Base-by-base conservation (phyloP, 1,140 invertebrate genomes). In the Andrena cerasifolii region DNA sequence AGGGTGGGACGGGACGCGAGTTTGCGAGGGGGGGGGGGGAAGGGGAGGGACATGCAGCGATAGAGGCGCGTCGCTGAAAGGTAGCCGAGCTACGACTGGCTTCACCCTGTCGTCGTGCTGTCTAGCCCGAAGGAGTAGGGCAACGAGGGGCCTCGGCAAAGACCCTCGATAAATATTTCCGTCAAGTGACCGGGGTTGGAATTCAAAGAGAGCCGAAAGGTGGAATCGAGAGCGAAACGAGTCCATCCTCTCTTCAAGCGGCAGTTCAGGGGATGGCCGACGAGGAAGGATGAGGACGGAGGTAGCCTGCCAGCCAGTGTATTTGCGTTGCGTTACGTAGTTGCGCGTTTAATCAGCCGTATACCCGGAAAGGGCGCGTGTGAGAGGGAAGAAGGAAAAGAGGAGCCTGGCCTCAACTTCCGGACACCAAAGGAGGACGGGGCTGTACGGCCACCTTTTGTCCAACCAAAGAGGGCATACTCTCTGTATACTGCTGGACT, bases 111-210 rank as follows among this genome's bases (percentile, higher is more conserved):
- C 80, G 74, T 85, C 80, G 70, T 82, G 43, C 84, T 85, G 73
- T 83, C 84, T 83, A 78, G 68, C 75, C 59, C 61, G 81, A 73
- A 86, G 81, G 76, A 84, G 83, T 82, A 79, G 75, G 70, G 82
- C 79, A 78, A 63, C 82, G 65, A 82, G 47, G 33, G 59, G 63
- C 56, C 75, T 53, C 71, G 67, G 59, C 62, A 81, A 81, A 88
- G 83, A 89, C 88, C 89, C 90, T 92, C 90, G 89, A 92, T 92
- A 92, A 92, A 92, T 92, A 92, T 92, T 92, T 91, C 90, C 88
- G 88, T 91, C 88, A 90, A 92, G 89, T 92, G 91, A 91, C 89
- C 90, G 87, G 83, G 83, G 79, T 87, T 85, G 82, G 82, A 87
- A 89, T 90, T 91, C 89, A 91, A 91, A 91, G 90, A 91, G 86